A percentile compares a stretch with the other conserved stretches of the same genome.
Conservation (phyloP, 1,140 invertebrate genomes). For the Batillaria attramentaria region DNA sequence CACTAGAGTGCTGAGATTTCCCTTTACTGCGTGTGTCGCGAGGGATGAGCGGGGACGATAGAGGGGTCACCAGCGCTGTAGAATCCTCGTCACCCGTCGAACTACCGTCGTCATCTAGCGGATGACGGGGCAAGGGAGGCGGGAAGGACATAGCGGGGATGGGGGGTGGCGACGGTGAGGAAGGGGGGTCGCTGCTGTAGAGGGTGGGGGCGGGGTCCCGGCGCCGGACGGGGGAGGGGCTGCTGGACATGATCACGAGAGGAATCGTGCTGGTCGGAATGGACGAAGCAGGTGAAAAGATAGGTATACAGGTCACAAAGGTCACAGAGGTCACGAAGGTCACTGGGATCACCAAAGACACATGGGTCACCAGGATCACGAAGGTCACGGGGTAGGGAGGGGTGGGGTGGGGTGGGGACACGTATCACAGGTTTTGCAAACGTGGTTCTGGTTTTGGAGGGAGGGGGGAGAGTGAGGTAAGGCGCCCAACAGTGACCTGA, state of each 20-base stretch:
- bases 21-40: not conserved
- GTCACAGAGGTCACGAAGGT: not conserved
- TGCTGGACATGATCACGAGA: not conserved
- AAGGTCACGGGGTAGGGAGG: not conserved
- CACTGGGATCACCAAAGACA: not conserved
- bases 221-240: not conserved
- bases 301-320: not conserved
- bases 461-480: not conserved
- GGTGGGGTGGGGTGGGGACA: not conserved
- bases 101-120: conserved; percentile 39
- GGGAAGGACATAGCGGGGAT: not conserved
- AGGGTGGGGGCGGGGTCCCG: not conserved
- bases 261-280: not conserved
- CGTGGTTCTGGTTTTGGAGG: not conserved
- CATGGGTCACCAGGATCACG: not conserved
- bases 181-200: conserved; percentile 12
- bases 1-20: conserved; percentile 7
- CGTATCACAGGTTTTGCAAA: not conserved
- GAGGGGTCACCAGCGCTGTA: conserved; percentile 30
- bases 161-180: not conserved
- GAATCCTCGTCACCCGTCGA: conserved; percentile 40
- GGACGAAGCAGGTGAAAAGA: not conserved
- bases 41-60: conserved; percentile 37
- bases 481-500: not conserved
- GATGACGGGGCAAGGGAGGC: conserved; percentile 3